Evolutionary conservation across 2,888 invertebrate genomes (phyloP).

Genomic region (Acleris holmiana): DNA sequence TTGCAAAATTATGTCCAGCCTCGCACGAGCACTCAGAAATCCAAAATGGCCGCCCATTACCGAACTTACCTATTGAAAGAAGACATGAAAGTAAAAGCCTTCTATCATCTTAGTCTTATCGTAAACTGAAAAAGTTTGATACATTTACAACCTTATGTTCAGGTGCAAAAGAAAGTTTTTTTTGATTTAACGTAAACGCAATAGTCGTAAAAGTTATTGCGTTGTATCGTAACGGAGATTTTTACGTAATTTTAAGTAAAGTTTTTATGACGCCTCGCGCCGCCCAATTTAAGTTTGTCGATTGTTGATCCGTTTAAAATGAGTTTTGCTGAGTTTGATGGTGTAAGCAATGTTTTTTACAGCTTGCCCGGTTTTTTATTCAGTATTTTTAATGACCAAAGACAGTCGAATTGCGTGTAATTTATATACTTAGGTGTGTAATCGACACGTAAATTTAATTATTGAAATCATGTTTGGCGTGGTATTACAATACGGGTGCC

Average conservation of each 20-base stretch:
- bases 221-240: constrained; percentile 59
- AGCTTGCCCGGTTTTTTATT: too few species aligned
- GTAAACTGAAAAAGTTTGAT: constrained; percentile 5
- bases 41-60: constrained; percentile 16
- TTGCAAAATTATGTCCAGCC: neutral
- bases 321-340: constrained; percentile 27
- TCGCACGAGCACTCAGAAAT: neutral
- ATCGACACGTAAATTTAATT: too few species aligned
- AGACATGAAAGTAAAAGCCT: constrained; percentile 33
- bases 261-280: constrained; percentile 45
- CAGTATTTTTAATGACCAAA: too few species aligned
- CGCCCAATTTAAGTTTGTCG: constrained; percentile 36
- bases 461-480: too few species aligned
- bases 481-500: too few species aligned
- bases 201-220: constrained; percentile 55
- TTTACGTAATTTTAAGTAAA: constrained; percentile 63
- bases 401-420: too few species aligned
- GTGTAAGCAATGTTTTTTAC: constrained; percentile 6
- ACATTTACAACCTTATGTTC: constrained; percentile 10
- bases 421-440: too few species aligned
- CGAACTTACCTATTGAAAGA: constrained; percentile 30
- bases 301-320: constrained; percentile 34
- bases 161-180: constrained; percentile 6
- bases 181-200: constrained; percentile 40
- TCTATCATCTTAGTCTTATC: constrained; percentile 27